Conservation (phyloP, 2,797 vertebrate species). For the Cyclura pinguis region DNA sequence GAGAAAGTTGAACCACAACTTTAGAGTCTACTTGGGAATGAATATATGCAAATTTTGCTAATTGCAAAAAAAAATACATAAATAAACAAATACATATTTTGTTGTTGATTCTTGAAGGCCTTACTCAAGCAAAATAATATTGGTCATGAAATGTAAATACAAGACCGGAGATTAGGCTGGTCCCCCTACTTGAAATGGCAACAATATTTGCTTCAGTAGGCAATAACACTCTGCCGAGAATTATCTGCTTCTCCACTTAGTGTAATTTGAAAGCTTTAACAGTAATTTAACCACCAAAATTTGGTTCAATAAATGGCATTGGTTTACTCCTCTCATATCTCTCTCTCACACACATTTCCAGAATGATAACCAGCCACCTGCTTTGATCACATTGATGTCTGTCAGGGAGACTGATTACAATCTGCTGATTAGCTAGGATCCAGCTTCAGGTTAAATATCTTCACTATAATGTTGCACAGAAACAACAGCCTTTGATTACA, state of each 20-base stretch:
- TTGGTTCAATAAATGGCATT: neutral
- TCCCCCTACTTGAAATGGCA: neutral
- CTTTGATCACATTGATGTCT: neutral
- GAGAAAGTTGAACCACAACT: neutral
- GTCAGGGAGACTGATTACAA: neutral
- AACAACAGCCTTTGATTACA: neutral
- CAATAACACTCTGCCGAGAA: neutral
- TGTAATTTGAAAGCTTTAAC: constrained; percentile 8
- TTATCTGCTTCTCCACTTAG: neutral
- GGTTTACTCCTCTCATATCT: neutral
- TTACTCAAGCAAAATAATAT: neutral
- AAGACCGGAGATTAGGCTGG: no score
- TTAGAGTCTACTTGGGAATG: neutral
- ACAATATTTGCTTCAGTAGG: neutral
- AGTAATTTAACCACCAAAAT: neutral
- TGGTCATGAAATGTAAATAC: neutral
- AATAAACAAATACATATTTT: neutral
- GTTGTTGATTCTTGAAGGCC: neutral
- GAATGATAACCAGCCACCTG: neutral
- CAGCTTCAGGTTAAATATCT: neutral
- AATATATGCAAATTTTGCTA: no score
- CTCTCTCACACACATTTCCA: neutral
- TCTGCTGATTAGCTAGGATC: neutral
- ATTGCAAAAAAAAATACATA: neutral
- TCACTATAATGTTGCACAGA: neutral